Conservation (phyloP, 1,140 invertebrate species). For the Heterodera schachtii region DNA sequence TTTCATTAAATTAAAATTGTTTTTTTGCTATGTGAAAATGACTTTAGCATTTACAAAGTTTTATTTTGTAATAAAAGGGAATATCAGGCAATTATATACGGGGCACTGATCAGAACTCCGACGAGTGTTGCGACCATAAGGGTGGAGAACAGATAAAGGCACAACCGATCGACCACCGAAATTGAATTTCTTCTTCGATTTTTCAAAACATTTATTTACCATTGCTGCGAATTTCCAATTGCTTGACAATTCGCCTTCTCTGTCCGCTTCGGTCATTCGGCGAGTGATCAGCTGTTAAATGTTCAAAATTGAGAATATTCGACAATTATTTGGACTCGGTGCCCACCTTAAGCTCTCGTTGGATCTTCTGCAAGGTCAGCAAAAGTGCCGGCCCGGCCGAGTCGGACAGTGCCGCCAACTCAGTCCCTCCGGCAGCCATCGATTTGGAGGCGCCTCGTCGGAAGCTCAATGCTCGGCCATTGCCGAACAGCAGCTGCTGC, state of each 20-base stretch:
- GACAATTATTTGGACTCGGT: not conserved
- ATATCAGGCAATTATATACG: constrained; percentile 54
- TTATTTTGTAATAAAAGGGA: too few relatives aligned
- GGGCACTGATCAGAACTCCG: constrained; percentile 62
- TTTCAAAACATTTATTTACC: constrained; percentile 10
- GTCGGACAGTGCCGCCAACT: constrained; percentile 17
- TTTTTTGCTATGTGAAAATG: not conserved
- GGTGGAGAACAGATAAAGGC: constrained; percentile 68
- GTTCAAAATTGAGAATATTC: too few relatives aligned
- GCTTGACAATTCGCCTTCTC: constrained; percentile 66
- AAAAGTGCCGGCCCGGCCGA: constrained; percentile 45
- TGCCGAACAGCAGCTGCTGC: constrained; percentile 36
- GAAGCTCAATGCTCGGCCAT: not conserved
- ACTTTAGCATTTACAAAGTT: too few relatives aligned
- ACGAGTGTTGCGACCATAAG: constrained; percentile 68
- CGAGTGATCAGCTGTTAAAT: constrained; percentile 58
- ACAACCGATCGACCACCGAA: constrained; percentile 68
- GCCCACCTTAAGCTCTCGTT: constrained; percentile 60
- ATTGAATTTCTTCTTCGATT: not conserved
- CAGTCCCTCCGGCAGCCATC: constrained; percentile 6
- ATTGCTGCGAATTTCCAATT: constrained; percentile 71
- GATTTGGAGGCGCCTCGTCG: constrained; percentile 15
- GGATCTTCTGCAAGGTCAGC: constrained; percentile 58
- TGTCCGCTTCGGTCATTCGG: constrained; percentile 61
- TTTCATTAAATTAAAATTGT: not conserved